A percentile compares a stretch with the other conserved stretches of the same genome.
phyloP scores from a whole-genome alignment of 2,888 invertebrate species.

The Leptinotarsa rubiginosa region DNA sequence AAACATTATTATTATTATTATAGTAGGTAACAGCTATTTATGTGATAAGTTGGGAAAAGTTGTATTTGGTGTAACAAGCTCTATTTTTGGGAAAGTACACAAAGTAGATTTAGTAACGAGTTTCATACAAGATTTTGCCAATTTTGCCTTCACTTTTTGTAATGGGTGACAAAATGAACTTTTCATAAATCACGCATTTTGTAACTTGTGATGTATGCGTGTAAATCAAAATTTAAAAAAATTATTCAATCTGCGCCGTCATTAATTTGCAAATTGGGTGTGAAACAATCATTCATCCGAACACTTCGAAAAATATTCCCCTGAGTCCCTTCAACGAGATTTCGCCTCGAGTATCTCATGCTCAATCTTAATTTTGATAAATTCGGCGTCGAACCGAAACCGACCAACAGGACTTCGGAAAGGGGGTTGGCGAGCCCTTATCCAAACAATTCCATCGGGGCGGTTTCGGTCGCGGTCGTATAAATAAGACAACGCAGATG shows the following conservation, averaged over 20 bases:
- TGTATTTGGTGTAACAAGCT: too few relatives aligned
- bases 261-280: not conserved
- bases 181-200: too few relatives aligned
- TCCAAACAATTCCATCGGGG: conserved; percentile 38
- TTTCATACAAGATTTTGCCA: too few relatives aligned
- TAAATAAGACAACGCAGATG: conserved; percentile 56
- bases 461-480: conserved; percentile 48
- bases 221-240: too few relatives aligned
- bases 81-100: too few relatives aligned
- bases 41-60: too few relatives aligned
- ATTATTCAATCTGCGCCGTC: not conserved
- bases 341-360: not conserved
- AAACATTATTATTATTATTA: too few relatives aligned
- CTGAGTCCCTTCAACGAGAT: not conserved
- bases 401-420: conserved; percentile 4
- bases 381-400: conserved; percentile 20
- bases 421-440: conserved; percentile 27
- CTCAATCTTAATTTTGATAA: conserved; percentile 24
- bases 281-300: not conserved
- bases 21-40: too few relatives aligned
- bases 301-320: not conserved
- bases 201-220: too few relatives aligned
- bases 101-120: too few relatives aligned
- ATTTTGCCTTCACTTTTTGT: too few relatives aligned
- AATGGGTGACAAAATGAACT: too few relatives aligned